These are phyloP conservation scores for Leptarthrus brevirostris DNA, from an alignment of 2,888 invertebrate genomes.

Conservation along the genomic window DNA sequence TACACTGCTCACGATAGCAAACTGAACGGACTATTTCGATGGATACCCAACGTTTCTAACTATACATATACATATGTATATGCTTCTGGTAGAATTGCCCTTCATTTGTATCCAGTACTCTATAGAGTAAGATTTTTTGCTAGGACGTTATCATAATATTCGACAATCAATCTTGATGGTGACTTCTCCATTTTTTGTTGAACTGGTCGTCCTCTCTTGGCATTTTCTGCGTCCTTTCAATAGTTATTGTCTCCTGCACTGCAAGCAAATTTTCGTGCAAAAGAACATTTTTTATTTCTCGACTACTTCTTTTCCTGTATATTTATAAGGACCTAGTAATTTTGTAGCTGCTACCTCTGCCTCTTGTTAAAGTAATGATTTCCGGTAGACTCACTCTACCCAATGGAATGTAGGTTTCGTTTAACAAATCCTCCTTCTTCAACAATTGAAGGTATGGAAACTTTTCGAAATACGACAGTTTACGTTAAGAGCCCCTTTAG, in stretches of 20 bases:
- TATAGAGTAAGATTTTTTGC: conserved; percentile 8
- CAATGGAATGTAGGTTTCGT: conserved; percentile 19
- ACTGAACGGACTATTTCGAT: conserved; percentile 2
- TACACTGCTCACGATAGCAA: conserved; percentile 5
- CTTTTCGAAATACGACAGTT: too few relatives aligned
- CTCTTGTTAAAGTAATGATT: conserved; percentile 7
- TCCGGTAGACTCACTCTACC: conserved; percentile 4
- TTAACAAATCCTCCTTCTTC: conserved; percentile 17
- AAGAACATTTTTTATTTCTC: conserved; percentile 19
- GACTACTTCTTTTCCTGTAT: background rate
- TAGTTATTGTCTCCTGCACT: background rate
- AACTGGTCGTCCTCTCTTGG: conserved; percentile 4
- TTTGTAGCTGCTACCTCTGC: background rate
- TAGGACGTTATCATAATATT: conserved; percentile 40
- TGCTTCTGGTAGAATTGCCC: conserved; percentile 16
- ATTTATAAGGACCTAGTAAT: background rate
- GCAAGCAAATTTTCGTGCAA: conserved; percentile 19
- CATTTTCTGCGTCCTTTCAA: background rate
- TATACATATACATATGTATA: too few relatives aligned
- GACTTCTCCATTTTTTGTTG: conserved; percentile 19
- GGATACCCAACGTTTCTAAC: background rate
- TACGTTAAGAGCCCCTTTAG: too few relatives aligned
- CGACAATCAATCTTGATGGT: conserved; percentile 41
- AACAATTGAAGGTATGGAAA: conserved; percentile 1
- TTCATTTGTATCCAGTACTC: conserved; percentile 10